phyloP scores from a whole-genome alignment of 1,140 invertebrate genomes.

The Megathymus violae region DNA sequence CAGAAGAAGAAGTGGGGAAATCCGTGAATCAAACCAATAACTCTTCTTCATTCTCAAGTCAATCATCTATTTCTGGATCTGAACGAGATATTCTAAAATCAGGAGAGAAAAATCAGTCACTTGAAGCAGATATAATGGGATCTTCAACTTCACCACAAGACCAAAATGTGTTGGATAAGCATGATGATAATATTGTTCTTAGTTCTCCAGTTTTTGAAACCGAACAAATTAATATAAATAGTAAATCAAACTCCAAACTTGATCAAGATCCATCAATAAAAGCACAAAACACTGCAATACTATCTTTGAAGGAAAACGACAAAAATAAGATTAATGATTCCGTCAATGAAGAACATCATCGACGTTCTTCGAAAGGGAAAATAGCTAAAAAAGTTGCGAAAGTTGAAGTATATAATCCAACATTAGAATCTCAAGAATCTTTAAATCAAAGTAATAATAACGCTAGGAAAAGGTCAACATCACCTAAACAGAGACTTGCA shows the following conservation, averaged over 20 bases:
- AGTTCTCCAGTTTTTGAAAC: background rate
- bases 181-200: background rate
- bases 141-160: background rate
- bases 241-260: background rate
- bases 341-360: background rate
- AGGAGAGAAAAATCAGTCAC: background rate
- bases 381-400: background rate
- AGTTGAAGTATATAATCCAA: background rate
- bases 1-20: background rate
- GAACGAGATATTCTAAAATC: slow-evolving; percentile 24
- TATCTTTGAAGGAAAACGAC: background rate
- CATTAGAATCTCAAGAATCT: background rate
- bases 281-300: background rate
- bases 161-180: background rate
- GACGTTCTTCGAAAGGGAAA: background rate
- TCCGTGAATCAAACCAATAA: background rate
- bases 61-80: slow-evolving; percentile 31
- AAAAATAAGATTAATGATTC: background rate
- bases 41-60: slow-evolving; percentile 6
- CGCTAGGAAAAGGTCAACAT: too few relatives aligned
- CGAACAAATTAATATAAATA: background rate
- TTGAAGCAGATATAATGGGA: background rate
- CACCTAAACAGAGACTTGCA: background rate
- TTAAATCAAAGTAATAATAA: background rate
- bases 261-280: background rate